These are phyloP conservation scores for Drosophila longiperda DNA, from an alignment of 2,888 invertebrate genomes.

Conservation along the genomic window DNA sequence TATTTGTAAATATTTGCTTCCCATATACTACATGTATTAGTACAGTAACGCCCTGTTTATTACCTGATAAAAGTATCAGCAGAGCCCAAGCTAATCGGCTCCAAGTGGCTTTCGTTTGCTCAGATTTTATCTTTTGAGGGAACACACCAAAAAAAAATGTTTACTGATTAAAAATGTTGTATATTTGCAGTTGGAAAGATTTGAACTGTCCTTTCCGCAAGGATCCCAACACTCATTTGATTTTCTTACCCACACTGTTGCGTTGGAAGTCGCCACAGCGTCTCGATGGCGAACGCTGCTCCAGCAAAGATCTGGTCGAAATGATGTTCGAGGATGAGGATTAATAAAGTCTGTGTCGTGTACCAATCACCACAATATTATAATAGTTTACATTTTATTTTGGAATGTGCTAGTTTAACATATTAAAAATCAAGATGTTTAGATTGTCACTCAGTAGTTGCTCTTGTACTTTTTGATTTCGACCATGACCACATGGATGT, in stretches of 20 bases:
- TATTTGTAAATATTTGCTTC: not conserved
- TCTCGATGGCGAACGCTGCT: constrained; percentile 91
- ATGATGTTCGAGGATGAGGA: constrained; percentile 92
- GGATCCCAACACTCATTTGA: constrained; percentile 89
- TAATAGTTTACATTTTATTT: constrained; percentile 33
- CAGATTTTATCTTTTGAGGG: constrained; percentile 35
- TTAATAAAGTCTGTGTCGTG: constrained; percentile 60
- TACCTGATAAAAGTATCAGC: constrained; percentile 40
- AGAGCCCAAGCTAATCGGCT: constrained; percentile 22
- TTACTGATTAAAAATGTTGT: constrained; percentile 7
- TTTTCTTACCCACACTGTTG: constrained; percentile 93
- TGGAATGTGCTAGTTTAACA: constrained; percentile 39
- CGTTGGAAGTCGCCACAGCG: constrained; percentile 92
- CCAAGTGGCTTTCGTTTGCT: constrained; percentile 16
- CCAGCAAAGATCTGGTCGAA: constrained; percentile 90
- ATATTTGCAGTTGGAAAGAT: constrained; percentile 92
- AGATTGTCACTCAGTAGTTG: constrained; percentile 88
- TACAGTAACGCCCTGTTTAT: constrained; percentile 29
- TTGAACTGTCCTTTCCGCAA: constrained; percentile 92
- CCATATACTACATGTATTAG: not conserved
- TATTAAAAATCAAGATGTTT: constrained; percentile 19
- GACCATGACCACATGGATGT: constrained; percentile 99
- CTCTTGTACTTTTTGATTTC: constrained; percentile 99
- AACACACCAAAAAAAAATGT: constrained; percentile 7
- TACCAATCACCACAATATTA: constrained; percentile 8